Base-by-base conservation (phyloP, 92 coral and sea anemone genomes). In the Blastomussa wellsi region DNA sequence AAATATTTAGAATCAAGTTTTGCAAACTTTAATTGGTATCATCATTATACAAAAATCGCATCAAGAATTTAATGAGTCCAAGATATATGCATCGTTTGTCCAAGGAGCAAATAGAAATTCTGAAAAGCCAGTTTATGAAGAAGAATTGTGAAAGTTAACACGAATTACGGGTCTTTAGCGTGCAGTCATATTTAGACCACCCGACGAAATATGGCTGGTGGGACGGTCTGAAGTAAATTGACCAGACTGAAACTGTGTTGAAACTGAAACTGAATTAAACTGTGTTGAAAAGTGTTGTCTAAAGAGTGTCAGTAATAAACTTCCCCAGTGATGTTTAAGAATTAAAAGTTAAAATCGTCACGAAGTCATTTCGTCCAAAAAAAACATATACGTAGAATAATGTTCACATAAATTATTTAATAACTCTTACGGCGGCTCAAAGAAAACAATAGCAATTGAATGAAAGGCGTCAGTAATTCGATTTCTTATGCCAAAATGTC, bases 401-500 rank as follows among this genome's bases (percentile, higher is more conserved):
- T 8, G 14, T 19, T 42, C 24, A 2, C 0, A 57, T 82, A 3
- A 71, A 82, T 82, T 71, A 82, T 82, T 82, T 24, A 82, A 26
- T 10, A 11, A 1, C 68, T 22, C 68, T 62, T 0, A 26, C 68
- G 9, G 7, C 4, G 49, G 24, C n/a, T 72, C 37, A 44, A 39
- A 31, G 39, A 31, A 66, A 31, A 66, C 42, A 66, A 67, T 29
- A 28, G 28, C 8, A 11, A 19, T 28, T 22, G 64, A 67, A 32
- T 57, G 41, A 47, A 14, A 48, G 48, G 44, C 52, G 44, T 66
- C 17, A 20, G 33, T 33, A 20, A 11, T 51, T 48, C 24, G 24
- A 32, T 33, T 68, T 6, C 41, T 53, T 26, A n/a, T 12, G 35
- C 57, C 36, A 62, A 62, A 19, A 59, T 79, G 51, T 12, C 44